Percentiles rank a stretch among this genome's conserved stretches.
Conservation (phyloP, 1,140 invertebrate genomes). For the Rhagoletis pomonella region DNA sequence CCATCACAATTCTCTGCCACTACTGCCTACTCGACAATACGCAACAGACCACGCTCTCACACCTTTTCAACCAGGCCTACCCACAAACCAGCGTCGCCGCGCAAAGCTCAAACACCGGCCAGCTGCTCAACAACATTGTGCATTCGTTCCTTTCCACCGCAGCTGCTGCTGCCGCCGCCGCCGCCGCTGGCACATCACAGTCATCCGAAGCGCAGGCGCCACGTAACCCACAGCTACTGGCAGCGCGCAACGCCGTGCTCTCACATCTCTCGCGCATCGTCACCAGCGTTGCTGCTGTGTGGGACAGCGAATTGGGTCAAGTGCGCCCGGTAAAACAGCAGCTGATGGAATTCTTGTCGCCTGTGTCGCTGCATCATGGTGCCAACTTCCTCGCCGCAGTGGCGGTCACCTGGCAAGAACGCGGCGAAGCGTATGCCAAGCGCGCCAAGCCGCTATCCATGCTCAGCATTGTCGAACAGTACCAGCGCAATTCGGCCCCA, state of each 20-base stretch:
- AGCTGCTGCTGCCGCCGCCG: conserved; percentile 57
- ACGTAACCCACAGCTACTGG: conserved; percentile 68
- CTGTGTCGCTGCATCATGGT: conserved; percentile 90
- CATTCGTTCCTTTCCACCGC: conserved; percentile 81
- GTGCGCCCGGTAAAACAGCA: conserved; percentile 81
- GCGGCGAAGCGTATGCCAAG: conserved; percentile 70
- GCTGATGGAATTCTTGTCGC: conserved; percentile 89
- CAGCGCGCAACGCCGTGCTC: conserved; percentile 83
- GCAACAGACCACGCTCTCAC: conserved; percentile 78
- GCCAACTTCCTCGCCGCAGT: conserved; percentile 88
- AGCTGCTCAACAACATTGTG: conserved; percentile 88
- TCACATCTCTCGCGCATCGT: conserved; percentile 89
- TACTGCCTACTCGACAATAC: conserved; percentile 88
- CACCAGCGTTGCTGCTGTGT: conserved; percentile 85
- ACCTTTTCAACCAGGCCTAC: conserved; percentile 78
- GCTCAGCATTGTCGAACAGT: conserved; percentile 72
- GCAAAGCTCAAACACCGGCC: conserved; percentile 79
- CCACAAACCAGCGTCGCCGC: conserved; percentile 74
- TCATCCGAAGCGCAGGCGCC: conserved; percentile 66
- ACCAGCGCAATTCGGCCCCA: conserved; percentile 74
- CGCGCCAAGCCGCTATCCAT: conserved; percentile 53
- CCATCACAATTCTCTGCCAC: conserved; percentile 88
- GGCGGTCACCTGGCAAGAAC: conserved; percentile 92
- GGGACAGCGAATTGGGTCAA: conserved; percentile 80
- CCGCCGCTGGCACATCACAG: conserved; percentile 69